These are phyloP conservation scores for Elegia similella DNA, from an alignment of 2,888 invertebrate species.

Conservation along the genomic window DNA sequence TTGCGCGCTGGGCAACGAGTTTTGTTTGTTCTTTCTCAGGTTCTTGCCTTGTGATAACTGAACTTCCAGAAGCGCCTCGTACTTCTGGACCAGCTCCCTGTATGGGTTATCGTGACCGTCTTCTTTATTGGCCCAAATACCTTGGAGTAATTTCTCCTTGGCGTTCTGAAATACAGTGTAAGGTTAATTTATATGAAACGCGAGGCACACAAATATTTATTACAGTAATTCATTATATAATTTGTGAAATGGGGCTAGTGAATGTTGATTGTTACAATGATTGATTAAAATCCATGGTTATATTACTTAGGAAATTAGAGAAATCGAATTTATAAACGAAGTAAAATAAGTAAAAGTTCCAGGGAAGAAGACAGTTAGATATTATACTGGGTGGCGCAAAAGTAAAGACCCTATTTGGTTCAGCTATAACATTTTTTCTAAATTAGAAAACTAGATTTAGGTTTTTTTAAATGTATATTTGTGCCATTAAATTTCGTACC, in stretches of 20 bases:
- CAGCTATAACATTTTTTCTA: too few species aligned
- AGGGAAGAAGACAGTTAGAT: constrained; percentile 23
- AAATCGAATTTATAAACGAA: background rate
- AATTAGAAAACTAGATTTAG: too few species aligned
- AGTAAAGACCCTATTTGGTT: too few species aligned
- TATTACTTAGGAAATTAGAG: background rate
- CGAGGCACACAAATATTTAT: background rate
- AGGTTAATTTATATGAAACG: constrained; percentile 9
- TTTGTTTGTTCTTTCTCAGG: constrained; percentile 65
- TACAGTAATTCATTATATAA: background rate
- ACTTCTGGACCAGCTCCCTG: constrained; percentile 91
- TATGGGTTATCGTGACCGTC: constrained; percentile 85
- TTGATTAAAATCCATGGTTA: background rate
- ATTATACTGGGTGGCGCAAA: too few species aligned
- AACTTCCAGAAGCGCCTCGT: constrained; percentile 90
- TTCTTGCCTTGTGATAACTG: constrained; percentile 84
- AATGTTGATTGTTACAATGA: constrained; percentile 9
- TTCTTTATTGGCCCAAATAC: constrained; percentile 78
- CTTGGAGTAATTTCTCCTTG: constrained; percentile 76
- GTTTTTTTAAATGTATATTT: too few species aligned
- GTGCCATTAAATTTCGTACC: too few species aligned
- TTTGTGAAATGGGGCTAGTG: constrained; percentile 8
- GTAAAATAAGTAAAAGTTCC: background rate
- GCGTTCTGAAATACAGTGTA: constrained; percentile 61
- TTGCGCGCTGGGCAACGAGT: constrained; percentile 44